phyloP scores from a whole-genome alignment of 53 echinoderm and acorn worm genomes.

The Pentamera pediparva region DNA sequence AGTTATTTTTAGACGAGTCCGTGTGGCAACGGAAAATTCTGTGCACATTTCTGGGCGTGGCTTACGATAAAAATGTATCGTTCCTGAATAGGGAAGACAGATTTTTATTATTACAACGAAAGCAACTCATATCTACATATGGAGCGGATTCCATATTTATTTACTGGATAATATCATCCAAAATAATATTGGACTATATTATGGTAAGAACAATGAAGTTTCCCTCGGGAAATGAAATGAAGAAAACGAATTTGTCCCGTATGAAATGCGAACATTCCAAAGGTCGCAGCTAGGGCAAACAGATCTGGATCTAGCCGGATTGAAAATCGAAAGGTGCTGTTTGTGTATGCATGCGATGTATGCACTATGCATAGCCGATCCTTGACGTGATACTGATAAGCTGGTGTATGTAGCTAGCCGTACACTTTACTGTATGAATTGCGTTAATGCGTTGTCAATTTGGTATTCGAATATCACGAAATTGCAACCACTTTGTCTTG shows the following conservation, averaged over 20 bases:
- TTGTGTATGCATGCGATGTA: neutral
- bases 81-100: no score
- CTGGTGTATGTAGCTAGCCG: neutral
- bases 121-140: no score
- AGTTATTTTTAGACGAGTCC: neutral
- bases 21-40: slow-evolving; percentile 29
- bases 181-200: neutral
- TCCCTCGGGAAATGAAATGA: neutral
- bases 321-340: neutral
- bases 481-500: no score
- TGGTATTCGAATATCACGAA: no score
- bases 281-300: neutral
- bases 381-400: neutral
- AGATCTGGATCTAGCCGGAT: slow-evolving; percentile 25
- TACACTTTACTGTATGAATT: neutral
- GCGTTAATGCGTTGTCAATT: neutral
- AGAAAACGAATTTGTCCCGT: neutral
- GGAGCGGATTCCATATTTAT: no score
- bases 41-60: no score
- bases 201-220: neutral
- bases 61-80: no score
- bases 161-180: no score
- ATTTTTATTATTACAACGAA: no score
- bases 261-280: neutral
- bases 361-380: neutral